Conservation (phyloP, 1,140 invertebrate species). For the Bombus fervidus region DNA sequence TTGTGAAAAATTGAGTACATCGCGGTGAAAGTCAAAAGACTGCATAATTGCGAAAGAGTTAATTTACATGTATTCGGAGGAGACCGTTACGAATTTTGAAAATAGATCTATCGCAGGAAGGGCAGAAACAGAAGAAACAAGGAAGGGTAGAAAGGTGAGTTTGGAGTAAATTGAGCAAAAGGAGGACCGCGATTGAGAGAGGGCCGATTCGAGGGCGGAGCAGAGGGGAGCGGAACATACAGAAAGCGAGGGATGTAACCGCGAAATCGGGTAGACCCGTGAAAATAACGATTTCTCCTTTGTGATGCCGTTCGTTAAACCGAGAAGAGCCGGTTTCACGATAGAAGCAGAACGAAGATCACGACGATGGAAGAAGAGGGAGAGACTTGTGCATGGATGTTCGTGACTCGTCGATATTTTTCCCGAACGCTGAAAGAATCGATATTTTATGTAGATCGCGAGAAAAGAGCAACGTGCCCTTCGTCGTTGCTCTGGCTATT, state of each 20-base stretch:
- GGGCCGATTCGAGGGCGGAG: conserved; percentile 44
- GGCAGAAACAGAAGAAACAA: not conserved
- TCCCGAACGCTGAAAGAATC: conserved; percentile 61
- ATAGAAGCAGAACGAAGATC: not conserved
- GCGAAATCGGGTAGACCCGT: conserved; percentile 74
- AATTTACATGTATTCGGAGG: not conserved
- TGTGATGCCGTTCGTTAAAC: conserved; percentile 68
- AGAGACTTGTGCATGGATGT: conserved; percentile 41
- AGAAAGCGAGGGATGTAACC: conserved; percentile 69
- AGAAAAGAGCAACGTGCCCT: conserved; percentile 68
- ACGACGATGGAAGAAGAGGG: not conserved
- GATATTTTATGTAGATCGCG: conserved; percentile 78
- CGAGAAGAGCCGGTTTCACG: conserved; percentile 60
- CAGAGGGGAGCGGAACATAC: conserved; percentile 22
- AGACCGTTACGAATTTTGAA: conserved; percentile 1
- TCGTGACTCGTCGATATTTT: conserved; percentile 76
- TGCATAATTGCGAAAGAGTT: not conserved
- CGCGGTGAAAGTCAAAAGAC: fast-evolving
- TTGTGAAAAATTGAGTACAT: no score
- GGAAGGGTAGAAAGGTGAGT: not conserved
- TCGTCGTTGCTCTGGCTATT: conserved; percentile 59
- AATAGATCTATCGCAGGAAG: not conserved
- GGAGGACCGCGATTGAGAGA: conserved; percentile 18
- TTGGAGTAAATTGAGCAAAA: conserved; percentile 35
- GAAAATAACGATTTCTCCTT: conserved; percentile 78